Conservation (phyloP, 2,888 invertebrate genomes). For the Athrips mouffetella region DNA sequence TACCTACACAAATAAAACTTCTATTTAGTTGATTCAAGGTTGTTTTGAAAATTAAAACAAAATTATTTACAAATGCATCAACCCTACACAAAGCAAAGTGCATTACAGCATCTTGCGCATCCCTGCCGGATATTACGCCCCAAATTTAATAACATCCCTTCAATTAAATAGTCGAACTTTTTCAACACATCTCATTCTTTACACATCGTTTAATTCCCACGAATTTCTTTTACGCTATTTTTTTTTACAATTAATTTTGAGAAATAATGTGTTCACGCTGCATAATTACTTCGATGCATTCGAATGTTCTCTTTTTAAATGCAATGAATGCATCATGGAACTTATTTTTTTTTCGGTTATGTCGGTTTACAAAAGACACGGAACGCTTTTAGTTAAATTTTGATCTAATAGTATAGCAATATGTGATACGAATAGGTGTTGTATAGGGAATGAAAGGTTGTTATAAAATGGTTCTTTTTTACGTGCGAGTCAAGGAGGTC, state of each 20-base stretch:
- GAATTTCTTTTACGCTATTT: constrained; percentile 51
- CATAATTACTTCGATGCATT: constrained; percentile 56
- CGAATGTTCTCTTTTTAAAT: constrained; percentile 45
- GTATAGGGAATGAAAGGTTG: background rate
- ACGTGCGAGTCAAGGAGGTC: too few relatives aligned
- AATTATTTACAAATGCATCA: constrained; percentile 30
- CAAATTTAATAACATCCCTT: constrained; percentile 67
- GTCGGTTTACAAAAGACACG: constrained; percentile 43
- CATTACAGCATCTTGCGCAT: constrained; percentile 68
- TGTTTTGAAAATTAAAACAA: too few relatives aligned
- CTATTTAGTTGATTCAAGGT: too few relatives aligned
- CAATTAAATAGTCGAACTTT: constrained; percentile 58
- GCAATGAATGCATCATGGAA: constrained; percentile 41
- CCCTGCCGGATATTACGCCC: constrained; percentile 70
- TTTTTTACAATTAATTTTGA: constrained; percentile 64
- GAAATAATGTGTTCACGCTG: constrained; percentile 74
- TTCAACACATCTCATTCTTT: constrained; percentile 60
- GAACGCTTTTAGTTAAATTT: constrained; percentile 44
- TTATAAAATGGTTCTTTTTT: too few relatives aligned
- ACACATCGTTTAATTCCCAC: constrained; percentile 67
- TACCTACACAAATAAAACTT: too few relatives aligned
- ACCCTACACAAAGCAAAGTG: constrained; percentile 50
- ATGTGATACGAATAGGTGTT: constrained; percentile 28
- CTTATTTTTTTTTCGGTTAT: constrained; percentile 34
- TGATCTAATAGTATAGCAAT: constrained; percentile 25